Base-by-base conservation (phyloP, 2,113 vertebrate species). In the Meleagris gallopavo region DNA sequence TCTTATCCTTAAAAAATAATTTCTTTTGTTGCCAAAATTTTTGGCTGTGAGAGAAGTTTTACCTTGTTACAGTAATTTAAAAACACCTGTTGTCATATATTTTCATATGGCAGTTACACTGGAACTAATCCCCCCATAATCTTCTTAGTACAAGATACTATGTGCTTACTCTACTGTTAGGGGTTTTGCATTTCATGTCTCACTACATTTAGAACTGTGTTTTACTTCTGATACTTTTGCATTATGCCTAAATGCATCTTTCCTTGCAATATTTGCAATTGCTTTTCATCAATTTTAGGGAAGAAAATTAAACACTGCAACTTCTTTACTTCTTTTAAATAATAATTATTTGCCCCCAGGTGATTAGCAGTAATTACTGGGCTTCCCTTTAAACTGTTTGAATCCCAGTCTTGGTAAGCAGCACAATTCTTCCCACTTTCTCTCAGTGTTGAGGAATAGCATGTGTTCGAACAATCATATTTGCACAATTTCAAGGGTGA, bases 1-100 rank as follows among this genome's bases (percentile, higher is more conserved):
- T 96, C 93, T 89, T 89, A 89, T 80, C 78, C 61, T 83, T 83
- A 93, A 89, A 91, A 67, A 5, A 2, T 38, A 50, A 8, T 52
- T 86, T 90, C 70, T 90, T 96, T 93, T 95, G 83, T 94, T 91
- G 83, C 41, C 60, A 92, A 30, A 75, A 70, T 60, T 75, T 95
- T 71, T 86, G 76, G 16, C 73, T 95, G 79, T 84, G 73, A 72
- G 90, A 90, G 79, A 75, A 93, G 87, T 91, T 94, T 86, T 62
- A 86, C 93, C 91, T 95, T 82, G 80, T 95, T 94, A 94, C 91
- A 93, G 94, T 75, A 86, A 95, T 94, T 96, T 93, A 88, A 75
- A 95, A 96, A 89, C 96, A 96, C 95, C 96, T 96, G 95, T 76
- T 50, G 55, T 80, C 91, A 93, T 96, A 90, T 94, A 93, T 97